Base-by-base conservation (phyloP, 1,140 invertebrate genomes). In the Danaus melanippus region DNA sequence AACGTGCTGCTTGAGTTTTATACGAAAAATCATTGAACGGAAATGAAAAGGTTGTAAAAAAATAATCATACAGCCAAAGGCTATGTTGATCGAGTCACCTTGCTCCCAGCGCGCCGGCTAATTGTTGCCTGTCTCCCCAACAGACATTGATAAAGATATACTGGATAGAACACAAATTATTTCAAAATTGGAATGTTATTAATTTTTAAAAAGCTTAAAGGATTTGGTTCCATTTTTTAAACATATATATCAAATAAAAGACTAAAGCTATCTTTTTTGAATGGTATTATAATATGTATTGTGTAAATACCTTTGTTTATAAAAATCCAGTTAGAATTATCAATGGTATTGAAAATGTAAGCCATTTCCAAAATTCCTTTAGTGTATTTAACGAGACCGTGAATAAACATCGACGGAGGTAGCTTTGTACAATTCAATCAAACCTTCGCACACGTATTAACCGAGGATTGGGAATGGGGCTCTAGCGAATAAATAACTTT, bases 381-480 rank as follows among this genome's bases (percentile, higher is more conserved):
- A 62, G 63, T 67, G 65, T 56, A 59, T 68, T 64, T 69, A 70
- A 69, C 65, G 66, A 70, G 62, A 62, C 40, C 56, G 53, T 46
- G 53, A 49, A 62, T 49, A 72, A 68, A 72, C 69, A 74, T 58
- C 46, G 52, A 56, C 59, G 59, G 49, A 59, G 54, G 54, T 58
- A 63, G 67, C 61, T 69, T 70, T 73, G 66, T 70, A 58, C 63
- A 56, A 68, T 71, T 74, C 64, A 75, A 75, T 74, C 68, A 67
- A 61, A 66, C 56, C 62, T 60, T 62, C 51, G 55, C 58, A 58
- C 44, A 39, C 52, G 47, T 64, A 63, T 63, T 59, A 59, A 65
- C 44, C 45, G 32, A 17, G 32, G 12, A 44, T 15, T 42, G 49
- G 39, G 50, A 42, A 40, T 6, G 44, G 15, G 49, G 51, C 48